Evolutionary conservation across 1,140 invertebrate species (phyloP), one percentile per base, ranked within the genome.

Genomic region (Diorhabda elongata): DNA sequence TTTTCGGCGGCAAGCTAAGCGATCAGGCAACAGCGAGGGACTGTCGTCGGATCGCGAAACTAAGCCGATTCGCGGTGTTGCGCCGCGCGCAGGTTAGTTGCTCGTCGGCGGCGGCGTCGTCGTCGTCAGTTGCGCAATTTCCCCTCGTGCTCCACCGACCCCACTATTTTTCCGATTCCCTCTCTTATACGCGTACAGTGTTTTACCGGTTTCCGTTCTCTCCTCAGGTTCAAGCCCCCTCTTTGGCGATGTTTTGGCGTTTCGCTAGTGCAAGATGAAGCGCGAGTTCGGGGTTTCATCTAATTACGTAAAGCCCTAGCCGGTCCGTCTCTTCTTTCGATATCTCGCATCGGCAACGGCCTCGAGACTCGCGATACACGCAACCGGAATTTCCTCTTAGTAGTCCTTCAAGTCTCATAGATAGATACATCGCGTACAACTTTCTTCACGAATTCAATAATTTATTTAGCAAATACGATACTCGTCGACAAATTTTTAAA

Each of bases 21-120:
- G 79, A 75, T 79, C 79, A 80, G 79, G 79, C 79, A 77, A 78
- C 79, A 81, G 79, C 79, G 74, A 80, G 79, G 79, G 78, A 81
- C 79, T 81, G 79, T 45, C 69, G 63, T 57, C 68, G 73, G 47
- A 52, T 52, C 6, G 47, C 47, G 47, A 52, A 52, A 52, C 47
- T 52, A 52, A 52, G 47, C 47, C 47, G 47, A 52, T 67, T 71
- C 71, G 75, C 74, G 72, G 72, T 56, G 67, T 64, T 67, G 69
- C 71, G 69, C 73, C 75, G 69, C 73, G 59, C 69, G 43, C 11
- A 44, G 44, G 61, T 61, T 61, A 61, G 70, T 58, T 41, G 69
- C 72, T 62, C 11, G 43, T 58, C 43, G 64, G 63, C 43, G 45
- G 61, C 59, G 69, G 45, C 59, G 62, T 64, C 47, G 47, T 52